phyloP scores from a whole-genome alignment of 2,888 invertebrate genomes.

The Agriopis marginaria region DNA sequence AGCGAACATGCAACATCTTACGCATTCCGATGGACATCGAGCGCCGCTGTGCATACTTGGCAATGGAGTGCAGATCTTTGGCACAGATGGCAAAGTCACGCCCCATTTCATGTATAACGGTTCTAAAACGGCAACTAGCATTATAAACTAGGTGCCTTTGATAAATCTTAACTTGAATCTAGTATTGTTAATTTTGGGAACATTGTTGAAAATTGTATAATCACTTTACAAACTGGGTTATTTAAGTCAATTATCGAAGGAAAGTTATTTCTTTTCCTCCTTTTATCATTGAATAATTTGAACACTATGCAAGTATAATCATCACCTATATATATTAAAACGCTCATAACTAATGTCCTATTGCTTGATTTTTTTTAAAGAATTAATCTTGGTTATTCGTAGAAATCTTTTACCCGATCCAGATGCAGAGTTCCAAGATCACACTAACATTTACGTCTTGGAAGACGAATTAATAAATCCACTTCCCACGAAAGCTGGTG shows the following conservation, averaged over 20 bases:
- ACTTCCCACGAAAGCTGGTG: slow-evolving; percentile 46
- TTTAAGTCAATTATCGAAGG: too few relatives aligned
- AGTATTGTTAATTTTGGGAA: slow-evolving; percentile 9
- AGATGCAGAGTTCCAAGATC: slow-evolving; percentile 17
- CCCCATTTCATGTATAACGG: slow-evolving; percentile 57
- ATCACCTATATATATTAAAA: too few relatives aligned
- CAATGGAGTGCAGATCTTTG: slow-evolving; percentile 63
- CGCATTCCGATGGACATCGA: slow-evolving; percentile 53
- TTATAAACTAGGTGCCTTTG: slow-evolving; percentile 25
- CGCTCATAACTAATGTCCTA: too few relatives aligned
- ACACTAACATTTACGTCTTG: slow-evolving; percentile 32
- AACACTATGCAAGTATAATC: too few relatives aligned
- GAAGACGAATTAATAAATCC: slow-evolving; percentile 43
- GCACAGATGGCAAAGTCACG: slow-evolving; percentile 63
- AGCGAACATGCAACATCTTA: slow-evolving; percentile 41
- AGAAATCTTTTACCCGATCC: slow-evolving; percentile 13
- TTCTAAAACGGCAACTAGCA: slow-evolving; percentile 53
- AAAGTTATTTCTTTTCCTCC: too few relatives aligned
- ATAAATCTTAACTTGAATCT: not conserved
- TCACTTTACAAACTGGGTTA: too few relatives aligned
- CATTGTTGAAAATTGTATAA: too few relatives aligned
- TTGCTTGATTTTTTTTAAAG: too few relatives aligned
- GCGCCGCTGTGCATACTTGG: slow-evolving; percentile 63
- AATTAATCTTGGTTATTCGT: not conserved
- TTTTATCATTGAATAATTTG: too few relatives aligned